A percentile compares a stretch with the other conserved stretches of the same genome.
These are phyloP conservation scores for Gila orcuttii DNA, from an alignment of 2,113 vertebrate species.

Conservation along the genomic window DNA sequence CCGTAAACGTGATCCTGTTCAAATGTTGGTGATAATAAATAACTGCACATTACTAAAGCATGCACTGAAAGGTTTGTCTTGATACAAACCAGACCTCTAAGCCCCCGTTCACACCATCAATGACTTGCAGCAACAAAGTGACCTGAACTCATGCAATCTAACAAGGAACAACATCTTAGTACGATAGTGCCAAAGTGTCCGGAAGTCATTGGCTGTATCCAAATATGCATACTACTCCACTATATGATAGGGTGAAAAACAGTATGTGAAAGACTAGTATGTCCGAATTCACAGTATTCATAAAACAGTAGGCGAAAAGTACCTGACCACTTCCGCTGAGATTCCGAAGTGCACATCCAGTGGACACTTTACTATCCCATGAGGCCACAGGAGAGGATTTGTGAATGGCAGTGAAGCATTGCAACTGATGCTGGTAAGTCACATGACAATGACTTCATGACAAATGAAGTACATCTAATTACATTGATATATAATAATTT, in stretches of 20 bases:
- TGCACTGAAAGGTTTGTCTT: slow-evolving; percentile 5
- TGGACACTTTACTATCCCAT: background rate
- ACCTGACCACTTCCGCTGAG: background rate
- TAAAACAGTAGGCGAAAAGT: background rate
- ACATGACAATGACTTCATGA: background rate
- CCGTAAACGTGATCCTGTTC: background rate
- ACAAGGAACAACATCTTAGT: background rate
- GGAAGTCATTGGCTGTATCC: background rate
- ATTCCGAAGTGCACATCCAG: background rate
- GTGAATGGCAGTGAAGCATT: background rate
- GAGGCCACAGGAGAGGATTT: background rate
- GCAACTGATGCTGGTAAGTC: no score
- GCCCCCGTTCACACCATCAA: background rate
- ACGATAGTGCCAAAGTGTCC: background rate
- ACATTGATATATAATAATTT: background rate
- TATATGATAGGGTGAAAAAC: background rate
- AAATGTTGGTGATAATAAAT: slow-evolving; percentile 10
- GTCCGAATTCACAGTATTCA: background rate
- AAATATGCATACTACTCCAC: background rate
- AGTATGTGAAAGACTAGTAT: background rate
- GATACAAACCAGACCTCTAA: slow-evolving; percentile 15
- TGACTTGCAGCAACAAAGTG: background rate
- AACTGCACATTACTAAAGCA: background rate
- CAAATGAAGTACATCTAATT: background rate
- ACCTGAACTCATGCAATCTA: background rate